Percentiles rank a stretch among this genome's conserved stretches.
phyloP scores from a whole-genome alignment of 2,113 vertebrate genomes.

The Manacus vitellinus region DNA sequence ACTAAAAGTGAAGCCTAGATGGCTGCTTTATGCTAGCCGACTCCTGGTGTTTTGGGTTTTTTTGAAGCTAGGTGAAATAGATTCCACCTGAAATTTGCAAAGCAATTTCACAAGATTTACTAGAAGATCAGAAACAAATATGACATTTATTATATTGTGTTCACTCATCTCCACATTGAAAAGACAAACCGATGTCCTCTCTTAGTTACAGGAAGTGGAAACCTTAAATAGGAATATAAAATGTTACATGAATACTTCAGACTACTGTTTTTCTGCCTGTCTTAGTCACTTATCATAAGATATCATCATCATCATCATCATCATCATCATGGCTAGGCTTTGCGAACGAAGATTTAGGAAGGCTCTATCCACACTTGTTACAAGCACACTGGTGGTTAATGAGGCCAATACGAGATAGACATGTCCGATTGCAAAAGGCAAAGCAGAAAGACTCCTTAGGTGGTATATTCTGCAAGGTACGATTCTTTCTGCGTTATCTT shows the following conservation, averaged over 20 bases:
- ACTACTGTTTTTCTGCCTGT: background rate
- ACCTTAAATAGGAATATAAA: background rate
- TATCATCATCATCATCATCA: too few relatives aligned
- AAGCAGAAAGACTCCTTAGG: too few relatives aligned
- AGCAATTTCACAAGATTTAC: background rate
- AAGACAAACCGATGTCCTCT: background rate
- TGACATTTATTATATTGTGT: background rate
- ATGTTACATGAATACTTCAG: background rate
- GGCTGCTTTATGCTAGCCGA: background rate
- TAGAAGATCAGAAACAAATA: background rate
- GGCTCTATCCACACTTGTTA: too few relatives aligned
- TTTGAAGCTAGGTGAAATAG: background rate
- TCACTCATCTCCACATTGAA: background rate
- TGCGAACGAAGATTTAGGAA: too few relatives aligned
- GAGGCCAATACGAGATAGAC: too few relatives aligned
- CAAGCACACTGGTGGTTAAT: too few relatives aligned
- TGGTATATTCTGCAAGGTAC: too few relatives aligned
- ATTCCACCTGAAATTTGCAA: background rate
- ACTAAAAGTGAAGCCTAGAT: background rate
- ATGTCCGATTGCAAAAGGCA: too few relatives aligned
- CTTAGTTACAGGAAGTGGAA: background rate
- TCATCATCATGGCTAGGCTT: too few relatives aligned
- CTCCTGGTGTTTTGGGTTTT: background rate
- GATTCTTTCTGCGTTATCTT: too few relatives aligned
- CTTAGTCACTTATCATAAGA: background rate